Percentiles rank a stretch among this genome's conserved stretches.
Conservation (phyloP, 2,888 invertebrate species). For the Gari tellinella region DNA sequence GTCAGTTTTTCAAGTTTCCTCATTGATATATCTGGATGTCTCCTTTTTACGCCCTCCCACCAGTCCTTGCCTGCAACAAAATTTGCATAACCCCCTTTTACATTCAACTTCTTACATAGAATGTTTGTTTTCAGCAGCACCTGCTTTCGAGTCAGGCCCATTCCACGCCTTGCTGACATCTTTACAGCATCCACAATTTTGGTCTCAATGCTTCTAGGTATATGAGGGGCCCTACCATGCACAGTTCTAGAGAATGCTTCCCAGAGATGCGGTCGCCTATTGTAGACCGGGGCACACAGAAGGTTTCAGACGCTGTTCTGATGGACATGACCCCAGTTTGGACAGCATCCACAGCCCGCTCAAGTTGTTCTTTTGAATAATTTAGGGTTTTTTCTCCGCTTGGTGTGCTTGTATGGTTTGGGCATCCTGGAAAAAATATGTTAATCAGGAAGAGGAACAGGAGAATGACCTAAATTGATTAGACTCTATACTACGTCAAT, state of each 20-base stretch:
- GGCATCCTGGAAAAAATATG: too few species aligned
- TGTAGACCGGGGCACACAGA: slow-evolving; percentile 22
- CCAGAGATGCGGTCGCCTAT: slow-evolving; percentile 29
- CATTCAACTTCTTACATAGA: slow-evolving; percentile 9
- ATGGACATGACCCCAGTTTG: not conserved
- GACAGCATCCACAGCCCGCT: not conserved
- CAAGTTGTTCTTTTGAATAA: not conserved
- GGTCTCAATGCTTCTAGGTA: slow-evolving; percentile 25
- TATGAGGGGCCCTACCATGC: slow-evolving; percentile 31
- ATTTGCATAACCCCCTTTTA: not conserved
- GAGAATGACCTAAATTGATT: too few species aligned
- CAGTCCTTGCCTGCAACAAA: slow-evolving; percentile 18
- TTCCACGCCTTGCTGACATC: slow-evolving; percentile 38
- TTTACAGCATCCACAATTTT: slow-evolving; percentile 38
- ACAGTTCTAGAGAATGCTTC: slow-evolving; percentile 7
- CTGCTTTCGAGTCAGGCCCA: slow-evolving; percentile 40
- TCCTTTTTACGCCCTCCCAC: slow-evolving; percentile 9
- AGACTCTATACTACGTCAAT: too few species aligned
- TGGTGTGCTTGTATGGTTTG: not conserved
- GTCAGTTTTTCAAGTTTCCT: slow-evolving; percentile 12
- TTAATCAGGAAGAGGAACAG: not conserved
- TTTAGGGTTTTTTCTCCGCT: slow-evolving; percentile 4
- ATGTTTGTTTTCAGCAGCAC: slow-evolving; percentile 7
- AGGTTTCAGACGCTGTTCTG: not conserved
- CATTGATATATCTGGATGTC: slow-evolving; percentile 6